A percentile compares a stretch with the other conserved stretches of the same genome.
Conservation (phyloP, 2,797 vertebrate genomes). For the Eremophila alpestris region DNA sequence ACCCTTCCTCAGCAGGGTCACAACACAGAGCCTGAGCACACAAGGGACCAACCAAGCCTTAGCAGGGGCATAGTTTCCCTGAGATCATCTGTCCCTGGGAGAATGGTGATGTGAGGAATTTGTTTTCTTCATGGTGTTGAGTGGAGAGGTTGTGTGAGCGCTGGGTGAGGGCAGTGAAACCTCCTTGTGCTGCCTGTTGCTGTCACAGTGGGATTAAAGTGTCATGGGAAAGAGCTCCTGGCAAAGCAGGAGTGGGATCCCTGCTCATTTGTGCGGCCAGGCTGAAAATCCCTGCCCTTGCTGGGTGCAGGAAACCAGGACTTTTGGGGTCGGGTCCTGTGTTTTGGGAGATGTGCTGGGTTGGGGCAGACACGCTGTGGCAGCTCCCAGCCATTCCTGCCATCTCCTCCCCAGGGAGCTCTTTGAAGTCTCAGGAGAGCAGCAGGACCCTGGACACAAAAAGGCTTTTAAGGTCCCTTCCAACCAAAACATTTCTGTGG, state of each 20-base stretch:
- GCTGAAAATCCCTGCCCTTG: constrained; percentile 49
- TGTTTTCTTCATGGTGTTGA: neutral
- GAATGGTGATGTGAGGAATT: neutral
- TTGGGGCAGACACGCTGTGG: neutral
- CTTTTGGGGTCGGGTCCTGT: fast-evolving
- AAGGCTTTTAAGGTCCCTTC: neutral
- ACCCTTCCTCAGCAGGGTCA: neutral
- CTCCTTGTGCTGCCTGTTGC: neutral
- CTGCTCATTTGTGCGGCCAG: constrained; percentile 29
- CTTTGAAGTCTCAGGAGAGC: neutral
- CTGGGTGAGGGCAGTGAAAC: neutral
- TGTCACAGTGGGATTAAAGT: constrained; percentile 60
- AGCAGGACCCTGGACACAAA: neutral
- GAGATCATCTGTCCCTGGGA: neutral
- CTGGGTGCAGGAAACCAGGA: neutral
- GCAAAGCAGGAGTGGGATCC: neutral
- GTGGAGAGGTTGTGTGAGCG: neutral
- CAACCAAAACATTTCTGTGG: neutral
- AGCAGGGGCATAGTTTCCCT: neutral
- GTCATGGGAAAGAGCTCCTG: constrained; percentile 68
- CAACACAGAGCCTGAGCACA: neutral
- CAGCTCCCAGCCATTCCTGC: neutral
- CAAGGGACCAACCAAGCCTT: neutral
- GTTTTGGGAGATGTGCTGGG: neutral
- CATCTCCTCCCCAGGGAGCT: neutral